Evolutionary conservation across 2,113 vertebrate species (phyloP), one percentile per base, ranked within the genome.

Genomic region (Caranx ignobilis): DNA sequence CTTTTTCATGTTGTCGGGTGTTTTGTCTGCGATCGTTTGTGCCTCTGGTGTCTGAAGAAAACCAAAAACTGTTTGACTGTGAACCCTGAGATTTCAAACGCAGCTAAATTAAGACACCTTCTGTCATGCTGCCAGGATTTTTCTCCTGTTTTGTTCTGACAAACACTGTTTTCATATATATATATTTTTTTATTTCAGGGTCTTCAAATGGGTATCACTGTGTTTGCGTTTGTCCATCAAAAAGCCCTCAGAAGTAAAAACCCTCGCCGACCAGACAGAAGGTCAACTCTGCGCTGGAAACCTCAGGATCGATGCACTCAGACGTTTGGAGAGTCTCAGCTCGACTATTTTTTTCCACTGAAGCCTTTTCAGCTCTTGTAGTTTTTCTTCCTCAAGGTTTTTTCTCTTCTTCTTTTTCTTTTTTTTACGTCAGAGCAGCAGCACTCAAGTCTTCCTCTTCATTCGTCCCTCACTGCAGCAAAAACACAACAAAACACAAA

Each of bases 221-320:
- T 19, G 35, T 37, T 34, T 48, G 50, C 65, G 19, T 59, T 59
- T 82, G 81, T 80, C 85, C 57, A 82, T 90, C 67, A 79, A 74
- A 86, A 87, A 54, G 69, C 72, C 63, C 19, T 70, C 50, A 52
- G 67, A 85, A 21, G 84, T 73, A 77, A 82, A 61, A 61, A 26
- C 26, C 73, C 60, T 82, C 11, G 2, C 32, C n/a, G 68, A 71
- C 50, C 21, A 71, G 66, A 74, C 86, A 77, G 84, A 86, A 89
- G 85, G 86, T 88, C 79, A 71, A 37, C 71, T 37, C 64, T 60
- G 2, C 57, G 73, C 70, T 80, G 62, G 88, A 75, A 87, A 80
- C 75, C 77, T 87, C 73, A 81, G 63, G 67, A 89, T 91, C 89
- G 84, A 90, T 91, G 85, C 34, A 41, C 69, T 67, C 57, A 86